Percentiles rank a stretch among this genome's conserved stretches.
Conservation (phyloP, 2,113 vertebrate species). For the Erythrocercus mccallii region DNA sequence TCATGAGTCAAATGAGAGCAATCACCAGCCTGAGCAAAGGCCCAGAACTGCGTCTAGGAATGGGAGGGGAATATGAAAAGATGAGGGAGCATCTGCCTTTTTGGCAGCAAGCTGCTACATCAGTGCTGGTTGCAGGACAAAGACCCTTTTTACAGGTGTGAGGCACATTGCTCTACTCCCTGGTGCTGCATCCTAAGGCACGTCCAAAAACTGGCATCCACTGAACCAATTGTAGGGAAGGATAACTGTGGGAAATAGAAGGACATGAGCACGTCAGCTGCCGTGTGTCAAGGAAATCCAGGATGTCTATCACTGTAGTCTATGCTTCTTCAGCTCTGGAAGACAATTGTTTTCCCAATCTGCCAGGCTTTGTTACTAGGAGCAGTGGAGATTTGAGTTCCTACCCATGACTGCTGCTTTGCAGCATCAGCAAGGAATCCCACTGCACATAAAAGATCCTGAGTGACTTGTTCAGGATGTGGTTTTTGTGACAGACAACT, state of each 20-base stretch:
- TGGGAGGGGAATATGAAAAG: not conserved
- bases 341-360: not conserved
- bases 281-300: rapidly evolving
- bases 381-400: not conserved
- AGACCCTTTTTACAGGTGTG: not conserved
- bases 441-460: not conserved
- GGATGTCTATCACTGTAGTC: not conserved
- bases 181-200: not conserved
- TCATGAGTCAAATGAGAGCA: rapidly evolving
- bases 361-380: not conserved
- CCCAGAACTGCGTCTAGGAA: not conserved
- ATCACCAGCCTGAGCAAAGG: not conserved
- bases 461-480: not conserved
- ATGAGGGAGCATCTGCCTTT: not conserved
- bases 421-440: not conserved
- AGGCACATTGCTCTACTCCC: rapidly evolving
- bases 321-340: not conserved
- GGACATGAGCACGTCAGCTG: not conserved
- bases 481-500: not conserved
- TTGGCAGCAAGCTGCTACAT: not conserved
- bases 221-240: not conserved
- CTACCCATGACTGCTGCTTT: not conserved
- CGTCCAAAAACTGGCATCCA: not conserved
- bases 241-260: not conserved
- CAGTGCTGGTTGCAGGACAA: not conserved